These are phyloP conservation scores for Dicycla oo DNA, from an alignment of 2,888 invertebrate genomes.

Conservation along the genomic window DNA sequence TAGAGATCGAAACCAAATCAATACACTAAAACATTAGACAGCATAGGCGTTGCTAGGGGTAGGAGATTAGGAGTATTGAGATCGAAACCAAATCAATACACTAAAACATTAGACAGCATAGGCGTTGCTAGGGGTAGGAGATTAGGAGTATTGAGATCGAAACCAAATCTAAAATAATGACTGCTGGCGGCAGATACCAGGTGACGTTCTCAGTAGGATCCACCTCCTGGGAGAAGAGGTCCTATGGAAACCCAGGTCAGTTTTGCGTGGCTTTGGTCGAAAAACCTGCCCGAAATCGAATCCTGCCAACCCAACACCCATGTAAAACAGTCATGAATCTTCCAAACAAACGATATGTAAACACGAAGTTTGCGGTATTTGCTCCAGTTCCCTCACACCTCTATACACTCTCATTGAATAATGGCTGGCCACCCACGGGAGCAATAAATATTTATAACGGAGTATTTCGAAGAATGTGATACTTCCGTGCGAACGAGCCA, in stretches of 20 bases:
- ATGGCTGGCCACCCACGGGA: slow-evolving; percentile 75
- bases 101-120: no score
- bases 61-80: no score
- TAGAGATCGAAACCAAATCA: no score
- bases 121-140: no score
- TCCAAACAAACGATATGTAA: slow-evolving; percentile 55
- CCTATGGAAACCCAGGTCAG: neutral
- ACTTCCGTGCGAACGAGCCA: slow-evolving; percentile 74
- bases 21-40: no score
- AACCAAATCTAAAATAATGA: neutral
- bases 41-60: no score
- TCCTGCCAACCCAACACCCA: slow-evolving; percentile 16
- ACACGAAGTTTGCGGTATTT: slow-evolving; percentile 62
- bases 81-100: no score
- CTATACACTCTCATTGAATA: slow-evolving; percentile 69
- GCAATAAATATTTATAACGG: slow-evolving; percentile 77
- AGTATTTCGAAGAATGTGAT: slow-evolving; percentile 74
- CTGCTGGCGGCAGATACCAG: neutral
- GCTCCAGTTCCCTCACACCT: slow-evolving; percentile 67
- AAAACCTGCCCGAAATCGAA: neutral
- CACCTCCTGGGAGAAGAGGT: no score
- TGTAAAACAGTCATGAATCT: slow-evolving; percentile 47
- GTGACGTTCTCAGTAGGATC: neutral
- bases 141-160: neutral
- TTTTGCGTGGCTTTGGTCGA: neutral